Percentiles rank a stretch among this genome's conserved stretches.
Evolutionary conservation across 53 echinoderm and acorn worm species (phyloP).

Genomic region (Hippasteria phrygiana): DNA sequence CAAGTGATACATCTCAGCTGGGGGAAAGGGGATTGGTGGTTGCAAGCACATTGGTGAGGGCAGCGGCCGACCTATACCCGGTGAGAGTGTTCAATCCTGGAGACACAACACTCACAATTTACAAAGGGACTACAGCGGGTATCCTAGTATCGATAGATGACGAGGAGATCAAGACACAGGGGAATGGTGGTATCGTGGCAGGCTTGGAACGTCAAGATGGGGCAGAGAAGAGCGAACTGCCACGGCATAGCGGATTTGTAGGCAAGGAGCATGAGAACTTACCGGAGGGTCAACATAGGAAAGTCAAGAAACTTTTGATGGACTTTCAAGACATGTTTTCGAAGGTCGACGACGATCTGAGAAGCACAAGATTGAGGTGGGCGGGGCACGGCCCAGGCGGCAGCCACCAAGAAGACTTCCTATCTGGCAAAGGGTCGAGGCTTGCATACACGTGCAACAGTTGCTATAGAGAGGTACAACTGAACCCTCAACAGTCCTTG

Average conservation of each 20-base stretch:
- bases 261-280: not conserved
- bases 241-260: constrained; percentile 15
- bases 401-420: constrained; percentile 11
- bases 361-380: not conserved
- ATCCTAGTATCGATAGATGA: not conserved
- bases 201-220: not conserved
- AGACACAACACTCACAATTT: not conserved
- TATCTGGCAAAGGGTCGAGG: constrained; percentile 55
- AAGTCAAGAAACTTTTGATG: not conserved
- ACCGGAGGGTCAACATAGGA: not conserved
- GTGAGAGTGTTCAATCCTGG: constrained; percentile 4
- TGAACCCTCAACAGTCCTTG: constrained; percentile 69
- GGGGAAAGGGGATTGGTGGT: not conserved
- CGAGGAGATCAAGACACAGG: not conserved
- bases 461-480: constrained; percentile 68
- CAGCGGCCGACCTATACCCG: not conserved
- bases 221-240: not conserved
- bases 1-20: not conserved
- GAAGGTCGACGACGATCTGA: not conserved
- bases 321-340: not conserved
- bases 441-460: constrained; percentile 60
- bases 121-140: not conserved
- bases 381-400: not conserved
- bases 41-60: not conserved
- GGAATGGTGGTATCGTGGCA: not conserved